A percentile compares a stretch with the other conserved stretches of the same genome.
Evolutionary conservation across 2,797 vertebrate genomes (phyloP).

Genomic region (Microctenopoma stevenorrisi): DNA sequence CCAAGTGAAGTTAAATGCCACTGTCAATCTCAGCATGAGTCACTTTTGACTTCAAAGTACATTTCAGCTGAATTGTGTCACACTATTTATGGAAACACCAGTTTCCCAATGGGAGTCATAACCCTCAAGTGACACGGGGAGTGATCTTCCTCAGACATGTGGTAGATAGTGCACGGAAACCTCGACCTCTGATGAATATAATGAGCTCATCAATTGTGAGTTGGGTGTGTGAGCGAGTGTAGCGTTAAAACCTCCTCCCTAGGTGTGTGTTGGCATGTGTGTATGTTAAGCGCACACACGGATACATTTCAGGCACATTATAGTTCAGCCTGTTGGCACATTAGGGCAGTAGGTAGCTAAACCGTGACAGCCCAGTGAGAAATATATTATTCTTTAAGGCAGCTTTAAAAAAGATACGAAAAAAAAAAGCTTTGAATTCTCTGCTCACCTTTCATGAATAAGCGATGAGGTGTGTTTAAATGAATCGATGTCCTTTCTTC

Average conservation of each 20-base stretch:
- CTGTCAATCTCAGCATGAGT: constrained; percentile 73
- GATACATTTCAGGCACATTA: constrained; percentile 12
- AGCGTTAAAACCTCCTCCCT: constrained; percentile 6
- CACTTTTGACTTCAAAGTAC: constrained; percentile 58
- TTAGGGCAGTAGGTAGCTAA: constrained; percentile 53
- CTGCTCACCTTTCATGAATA: constrained; percentile 74
- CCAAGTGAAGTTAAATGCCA: constrained; percentile 77
- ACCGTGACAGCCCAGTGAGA: constrained; percentile 28
- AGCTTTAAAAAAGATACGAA: constrained; percentile 44
- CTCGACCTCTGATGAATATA: constrained; percentile 18
- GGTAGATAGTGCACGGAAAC: constrained; percentile 1
- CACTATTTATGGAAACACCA: constrained; percentile 62
- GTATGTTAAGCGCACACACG: constrained; percentile 19
- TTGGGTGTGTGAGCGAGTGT: background rate
- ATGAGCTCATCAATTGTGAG: constrained; percentile 19
- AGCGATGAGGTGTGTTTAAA: constrained; percentile 72
- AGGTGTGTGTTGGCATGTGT: background rate
- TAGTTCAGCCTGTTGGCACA: constrained; percentile 24
- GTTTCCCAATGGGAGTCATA: constrained; percentile 31
- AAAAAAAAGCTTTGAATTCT: constrained; percentile 67
- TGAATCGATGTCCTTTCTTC: constrained; percentile 69
- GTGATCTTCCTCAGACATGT: constrained; percentile 21
- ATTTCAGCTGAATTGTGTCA: constrained; percentile 48
- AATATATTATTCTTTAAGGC: constrained; percentile 58
- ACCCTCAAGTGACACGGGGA: constrained; percentile 17